A percentile compares a stretch with the other conserved stretches of the same genome.
Evolutionary conservation across 2,113 vertebrate genomes (phyloP).

Genomic region (Copsychus sechellarum): DNA sequence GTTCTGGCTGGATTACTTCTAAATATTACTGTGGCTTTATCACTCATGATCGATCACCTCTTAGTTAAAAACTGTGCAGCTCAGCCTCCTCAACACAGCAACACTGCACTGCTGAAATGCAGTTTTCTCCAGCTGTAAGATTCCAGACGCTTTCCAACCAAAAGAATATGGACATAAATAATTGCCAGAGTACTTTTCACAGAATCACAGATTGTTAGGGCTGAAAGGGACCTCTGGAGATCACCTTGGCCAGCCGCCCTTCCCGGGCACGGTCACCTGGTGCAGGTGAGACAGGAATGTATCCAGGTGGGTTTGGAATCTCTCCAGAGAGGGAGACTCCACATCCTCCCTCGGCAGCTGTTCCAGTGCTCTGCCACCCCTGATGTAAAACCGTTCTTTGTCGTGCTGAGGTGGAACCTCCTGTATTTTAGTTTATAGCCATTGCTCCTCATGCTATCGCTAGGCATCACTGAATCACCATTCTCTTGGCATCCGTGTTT

Average conservation of each 20-base stretch:
- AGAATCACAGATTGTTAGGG: neutral
- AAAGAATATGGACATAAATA: accelerated
- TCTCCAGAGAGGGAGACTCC: neutral
- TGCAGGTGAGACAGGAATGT: neutral
- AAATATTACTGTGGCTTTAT: neutral
- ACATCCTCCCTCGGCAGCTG: accelerated
- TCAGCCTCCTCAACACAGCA: neutral
- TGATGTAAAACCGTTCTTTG: neutral
- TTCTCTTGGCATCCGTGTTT: too few species aligned
- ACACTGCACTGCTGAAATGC: accelerated
- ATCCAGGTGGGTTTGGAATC: neutral
- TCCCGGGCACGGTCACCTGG: neutral
- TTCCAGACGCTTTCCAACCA: neutral
- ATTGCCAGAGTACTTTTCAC: neutral
- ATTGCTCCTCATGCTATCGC: too few species aligned
- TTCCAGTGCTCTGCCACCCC: neutral
- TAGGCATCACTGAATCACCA: too few species aligned
- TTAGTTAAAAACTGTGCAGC: neutral
- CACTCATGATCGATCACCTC: neutral
- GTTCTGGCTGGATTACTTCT: neutral
- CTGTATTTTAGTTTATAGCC: neutral
- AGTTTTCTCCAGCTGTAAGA: neutral
- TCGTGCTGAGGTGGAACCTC: neutral
- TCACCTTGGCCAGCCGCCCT: neutral
- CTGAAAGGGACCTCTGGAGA: neutral